Conservation (phyloP, 1,140 invertebrate genomes). For the Nylanderia fulva region DNA sequence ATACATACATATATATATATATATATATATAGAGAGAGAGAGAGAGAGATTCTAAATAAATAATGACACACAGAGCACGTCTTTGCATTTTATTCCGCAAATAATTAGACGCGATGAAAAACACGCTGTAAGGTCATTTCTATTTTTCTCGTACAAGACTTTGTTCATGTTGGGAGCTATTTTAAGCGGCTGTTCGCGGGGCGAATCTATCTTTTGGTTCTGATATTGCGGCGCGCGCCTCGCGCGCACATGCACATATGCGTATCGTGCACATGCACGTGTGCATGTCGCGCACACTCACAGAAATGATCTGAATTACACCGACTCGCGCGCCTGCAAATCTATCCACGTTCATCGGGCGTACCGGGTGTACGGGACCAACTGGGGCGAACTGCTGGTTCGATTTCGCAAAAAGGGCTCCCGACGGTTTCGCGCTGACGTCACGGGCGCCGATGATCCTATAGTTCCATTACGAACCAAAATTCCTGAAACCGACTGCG, state of each 20-base stretch:
- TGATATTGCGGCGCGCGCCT: constrained; percentile 37
- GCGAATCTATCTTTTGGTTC: constrained; percentile 35
- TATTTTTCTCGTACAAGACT: constrained; percentile 13
- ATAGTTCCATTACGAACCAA: constrained; percentile 56
- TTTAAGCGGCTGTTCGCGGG: constrained; percentile 6
- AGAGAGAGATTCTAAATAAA: too few relatives aligned
- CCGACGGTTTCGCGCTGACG: constrained; percentile 64
- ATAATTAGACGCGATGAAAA: constrained; percentile 1
- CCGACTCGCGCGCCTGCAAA: constrained; percentile 77
- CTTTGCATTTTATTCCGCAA: neutral
- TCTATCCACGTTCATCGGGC: constrained; percentile 75
- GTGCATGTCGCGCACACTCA: constrained; percentile 68
- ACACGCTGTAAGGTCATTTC: neutral
- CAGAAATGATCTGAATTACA: constrained; percentile 83
- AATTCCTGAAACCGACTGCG: constrained; percentile 48
- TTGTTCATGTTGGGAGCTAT: constrained; percentile 20
- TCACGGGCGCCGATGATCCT: constrained; percentile 50
- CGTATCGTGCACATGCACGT: constrained; percentile 66
- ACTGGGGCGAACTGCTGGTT: constrained; percentile 67
- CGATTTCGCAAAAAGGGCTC: constrained; percentile 55
- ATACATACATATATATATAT: too few relatives aligned
- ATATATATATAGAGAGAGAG: too few relatives aligned
- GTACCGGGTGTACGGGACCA: constrained; percentile 76
- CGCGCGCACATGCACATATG: constrained; percentile 62
- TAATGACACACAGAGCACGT: neutral